These are phyloP conservation scores for Microplitis manilae DNA, from an alignment of 2,888 invertebrate species.

Conservation along the genomic window DNA sequence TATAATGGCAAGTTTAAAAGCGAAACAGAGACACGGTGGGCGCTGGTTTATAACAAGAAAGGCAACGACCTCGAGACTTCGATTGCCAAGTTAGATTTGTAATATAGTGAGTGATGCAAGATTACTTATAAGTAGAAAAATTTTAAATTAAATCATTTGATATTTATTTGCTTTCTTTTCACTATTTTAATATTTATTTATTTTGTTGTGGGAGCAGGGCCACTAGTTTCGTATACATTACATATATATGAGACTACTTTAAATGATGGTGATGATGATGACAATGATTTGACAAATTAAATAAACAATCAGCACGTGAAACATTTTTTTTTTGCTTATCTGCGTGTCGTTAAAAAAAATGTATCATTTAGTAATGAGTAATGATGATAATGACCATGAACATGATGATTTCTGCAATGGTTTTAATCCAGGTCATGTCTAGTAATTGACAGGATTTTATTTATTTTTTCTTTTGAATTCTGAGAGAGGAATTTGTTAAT, in stretches of 20 bases:
- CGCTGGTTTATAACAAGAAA: conserved; percentile 48
- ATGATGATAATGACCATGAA: conserved; percentile 36
- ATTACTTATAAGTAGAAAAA: conserved; percentile 4
- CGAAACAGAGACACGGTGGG: conserved; percentile 42
- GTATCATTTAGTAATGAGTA: conserved; percentile 11
- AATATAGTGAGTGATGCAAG: conserved; percentile 37
- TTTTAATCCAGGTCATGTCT: conserved; percentile 26
- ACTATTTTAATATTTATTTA: background rate
- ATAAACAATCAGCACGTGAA: conserved; percentile 39
- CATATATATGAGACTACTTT: no score
- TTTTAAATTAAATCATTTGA: conserved; percentile 1
- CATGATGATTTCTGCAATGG: conserved; percentile 32
- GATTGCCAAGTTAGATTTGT: conserved; percentile 43
- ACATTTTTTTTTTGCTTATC: conserved; percentile 11
- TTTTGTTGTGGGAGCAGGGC: no score
- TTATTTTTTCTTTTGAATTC: background rate
- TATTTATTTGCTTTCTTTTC: background rate
- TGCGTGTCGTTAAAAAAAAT: background rate
- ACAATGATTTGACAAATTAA: background rate
- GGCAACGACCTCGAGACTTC: conserved; percentile 52
- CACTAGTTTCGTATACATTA: no score
- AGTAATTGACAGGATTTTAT: conserved; percentile 18
- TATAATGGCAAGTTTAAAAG: conserved; percentile 14
- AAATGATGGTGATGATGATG: background rate
- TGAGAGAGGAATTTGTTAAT: background rate